These are phyloP conservation scores for Galago senegalensis DNA, from an alignment of 2,797 vertebrate genomes.

Conservation along the genomic window DNA sequence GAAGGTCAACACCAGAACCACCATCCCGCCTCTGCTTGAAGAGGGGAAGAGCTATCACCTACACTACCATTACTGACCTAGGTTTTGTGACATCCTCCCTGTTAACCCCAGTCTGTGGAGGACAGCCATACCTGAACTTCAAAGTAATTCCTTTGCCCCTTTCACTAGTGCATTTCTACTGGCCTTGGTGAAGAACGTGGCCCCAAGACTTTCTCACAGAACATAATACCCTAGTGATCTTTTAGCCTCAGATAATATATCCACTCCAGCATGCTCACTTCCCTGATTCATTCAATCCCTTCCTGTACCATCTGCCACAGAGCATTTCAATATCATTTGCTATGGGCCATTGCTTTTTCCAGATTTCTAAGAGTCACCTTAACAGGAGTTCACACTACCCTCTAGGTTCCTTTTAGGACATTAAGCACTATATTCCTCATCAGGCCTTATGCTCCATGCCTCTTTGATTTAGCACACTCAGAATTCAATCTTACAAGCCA, in stretches of 20 bases:
- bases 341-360: not conserved
- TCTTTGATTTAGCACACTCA: not conserved
- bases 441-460: not conserved
- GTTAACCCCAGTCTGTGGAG: not conserved
- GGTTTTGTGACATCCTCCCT: not conserved
- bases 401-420: not conserved
- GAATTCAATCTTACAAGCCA: not conserved
- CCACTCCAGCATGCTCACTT: not conserved
- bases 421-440: not conserved
- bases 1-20: not conserved
- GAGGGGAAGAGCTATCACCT: not conserved
- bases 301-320: not conserved
- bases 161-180: not conserved
- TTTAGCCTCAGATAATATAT: conserved; percentile 20
- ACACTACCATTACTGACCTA: not conserved
- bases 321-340: not conserved
- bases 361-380: not conserved
- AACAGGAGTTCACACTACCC: not conserved
- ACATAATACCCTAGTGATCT: conserved; percentile 4
- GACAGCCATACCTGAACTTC: not conserved
- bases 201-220: not conserved
- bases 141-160: not conserved
- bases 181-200: not conserved
- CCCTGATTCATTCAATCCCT: conserved; percentile 19
- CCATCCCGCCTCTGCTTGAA: not conserved